These are phyloP conservation scores for Megaceryle alcyon DNA, from an alignment of 2,797 vertebrate species.

Conservation along the genomic window DNA sequence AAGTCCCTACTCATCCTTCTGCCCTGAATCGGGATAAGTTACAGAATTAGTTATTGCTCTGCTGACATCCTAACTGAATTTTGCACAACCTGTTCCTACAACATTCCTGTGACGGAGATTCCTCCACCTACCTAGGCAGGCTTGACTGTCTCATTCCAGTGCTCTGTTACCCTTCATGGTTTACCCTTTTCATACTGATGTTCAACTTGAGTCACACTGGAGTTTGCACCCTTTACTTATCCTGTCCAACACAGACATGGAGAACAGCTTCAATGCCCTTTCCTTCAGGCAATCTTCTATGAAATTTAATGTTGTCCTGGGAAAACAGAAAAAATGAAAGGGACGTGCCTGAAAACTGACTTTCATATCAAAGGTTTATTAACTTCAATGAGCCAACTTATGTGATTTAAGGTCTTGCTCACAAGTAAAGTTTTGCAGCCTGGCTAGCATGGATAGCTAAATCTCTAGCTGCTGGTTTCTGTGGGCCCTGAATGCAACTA, in stretches of 20 bases:
- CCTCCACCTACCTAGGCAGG: no score
- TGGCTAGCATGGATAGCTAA: no score
- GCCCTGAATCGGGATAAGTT: not conserved
- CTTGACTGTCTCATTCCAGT: not conserved
- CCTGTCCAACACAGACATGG: not conserved
- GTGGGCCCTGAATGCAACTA: not conserved
- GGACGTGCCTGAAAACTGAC: not conserved
- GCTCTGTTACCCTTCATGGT: not conserved
- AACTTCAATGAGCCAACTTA: not conserved
- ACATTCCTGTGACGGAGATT: fast-evolving
- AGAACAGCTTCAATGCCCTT: not conserved
- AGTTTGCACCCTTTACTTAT: not conserved
- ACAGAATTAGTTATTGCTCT: not conserved
- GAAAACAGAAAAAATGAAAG: not conserved
- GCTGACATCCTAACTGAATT: not conserved
- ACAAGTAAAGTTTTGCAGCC: not conserved
- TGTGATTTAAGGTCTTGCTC: not conserved
- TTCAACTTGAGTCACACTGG: not conserved
- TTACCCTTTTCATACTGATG: not conserved
- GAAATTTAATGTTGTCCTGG: not conserved
- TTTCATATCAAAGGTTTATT: not conserved
- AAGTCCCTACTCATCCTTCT: not conserved
- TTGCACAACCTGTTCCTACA: not conserved
- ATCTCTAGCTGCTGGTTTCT: not conserved
- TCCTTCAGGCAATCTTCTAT: not conserved